Percentiles rank a stretch among this genome's conserved stretches.
phyloP scores from a whole-genome alignment of 2,888 invertebrate genomes.

The Autographa gamma region DNA sequence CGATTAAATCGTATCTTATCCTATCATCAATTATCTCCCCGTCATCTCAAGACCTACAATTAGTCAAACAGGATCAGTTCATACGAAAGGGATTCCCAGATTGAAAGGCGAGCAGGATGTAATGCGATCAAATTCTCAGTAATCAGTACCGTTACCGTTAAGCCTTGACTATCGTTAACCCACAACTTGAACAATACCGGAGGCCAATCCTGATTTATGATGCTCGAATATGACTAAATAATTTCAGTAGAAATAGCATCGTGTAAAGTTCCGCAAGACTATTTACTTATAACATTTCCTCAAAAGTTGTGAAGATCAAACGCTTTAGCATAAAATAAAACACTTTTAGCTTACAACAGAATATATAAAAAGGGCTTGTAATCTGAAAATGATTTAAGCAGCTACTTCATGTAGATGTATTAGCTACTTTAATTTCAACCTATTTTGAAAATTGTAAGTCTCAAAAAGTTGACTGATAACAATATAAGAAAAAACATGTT shows the following conservation, averaged over 20 bases:
- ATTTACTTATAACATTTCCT: background rate
- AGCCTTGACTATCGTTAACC: slow-evolving; percentile 22
- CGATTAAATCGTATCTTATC: background rate
- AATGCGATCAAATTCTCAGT: slow-evolving; percentile 27
- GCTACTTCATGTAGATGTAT: too few species aligned
- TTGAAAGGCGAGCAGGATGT: slow-evolving; percentile 31
- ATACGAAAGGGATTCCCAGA: slow-evolving; percentile 47
- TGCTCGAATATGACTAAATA: slow-evolving; percentile 14
- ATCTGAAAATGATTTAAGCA: too few species aligned
- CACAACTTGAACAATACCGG: slow-evolving; percentile 13
- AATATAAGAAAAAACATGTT: background rate
- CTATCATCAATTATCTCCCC: background rate
- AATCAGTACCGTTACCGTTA: background rate
- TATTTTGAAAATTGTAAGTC: too few species aligned
- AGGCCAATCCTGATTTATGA: slow-evolving; percentile 20
- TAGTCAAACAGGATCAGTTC: slow-evolving; percentile 24
- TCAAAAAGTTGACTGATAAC: background rate
- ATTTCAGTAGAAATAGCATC: slow-evolving; percentile 32
- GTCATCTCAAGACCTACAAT: background rate
- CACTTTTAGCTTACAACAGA: background rate
- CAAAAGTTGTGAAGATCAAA: background rate
- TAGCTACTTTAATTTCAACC: too few species aligned
- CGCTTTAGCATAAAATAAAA: background rate
- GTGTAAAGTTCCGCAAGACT: background rate
- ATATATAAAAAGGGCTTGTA: too few species aligned